Evolutionary conservation across 2,797 vertebrate genomes (phyloP).

Genomic region (Aselliscus stoliczkanus): DNA sequence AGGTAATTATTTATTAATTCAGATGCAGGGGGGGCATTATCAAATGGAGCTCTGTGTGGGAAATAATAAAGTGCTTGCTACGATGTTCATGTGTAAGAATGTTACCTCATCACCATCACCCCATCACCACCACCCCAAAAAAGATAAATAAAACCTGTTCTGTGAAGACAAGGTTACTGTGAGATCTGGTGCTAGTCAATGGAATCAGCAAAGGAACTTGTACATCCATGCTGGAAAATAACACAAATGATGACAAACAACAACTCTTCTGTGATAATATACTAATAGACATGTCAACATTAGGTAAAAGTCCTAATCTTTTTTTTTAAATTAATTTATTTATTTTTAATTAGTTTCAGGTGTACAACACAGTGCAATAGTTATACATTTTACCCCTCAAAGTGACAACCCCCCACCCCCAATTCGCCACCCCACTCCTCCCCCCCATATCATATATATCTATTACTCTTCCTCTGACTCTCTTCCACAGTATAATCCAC

Average conservation of each 20-base stretch:
- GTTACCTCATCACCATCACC: neutral
- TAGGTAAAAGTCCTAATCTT: neutral
- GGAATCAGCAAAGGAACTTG: neutral
- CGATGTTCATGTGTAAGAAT: neutral
- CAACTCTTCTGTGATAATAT: neutral
- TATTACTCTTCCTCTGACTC: no score
- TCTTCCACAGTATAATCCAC: no score
- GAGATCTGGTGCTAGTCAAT: neutral
- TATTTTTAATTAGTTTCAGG: no score
- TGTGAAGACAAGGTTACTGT: neutral
- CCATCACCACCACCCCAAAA: neutral
- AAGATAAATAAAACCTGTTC: neutral
- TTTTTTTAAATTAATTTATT: no score
- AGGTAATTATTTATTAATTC: neutral
- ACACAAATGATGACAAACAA: neutral
- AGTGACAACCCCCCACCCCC: no score
- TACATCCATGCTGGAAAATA: neutral
- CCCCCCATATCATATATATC: no score
- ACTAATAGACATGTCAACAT: neutral
- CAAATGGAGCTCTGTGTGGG: neutral
- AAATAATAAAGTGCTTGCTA: neutral
- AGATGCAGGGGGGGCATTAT: neutral
- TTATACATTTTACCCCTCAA: no score
- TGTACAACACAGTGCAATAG: no score
- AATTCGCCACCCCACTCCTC: no score